Evolutionary conservation across 1,140 invertebrate species (phyloP), one percentile per base, ranked within the genome.

Genomic region (Nasonia giraulti): DNA sequence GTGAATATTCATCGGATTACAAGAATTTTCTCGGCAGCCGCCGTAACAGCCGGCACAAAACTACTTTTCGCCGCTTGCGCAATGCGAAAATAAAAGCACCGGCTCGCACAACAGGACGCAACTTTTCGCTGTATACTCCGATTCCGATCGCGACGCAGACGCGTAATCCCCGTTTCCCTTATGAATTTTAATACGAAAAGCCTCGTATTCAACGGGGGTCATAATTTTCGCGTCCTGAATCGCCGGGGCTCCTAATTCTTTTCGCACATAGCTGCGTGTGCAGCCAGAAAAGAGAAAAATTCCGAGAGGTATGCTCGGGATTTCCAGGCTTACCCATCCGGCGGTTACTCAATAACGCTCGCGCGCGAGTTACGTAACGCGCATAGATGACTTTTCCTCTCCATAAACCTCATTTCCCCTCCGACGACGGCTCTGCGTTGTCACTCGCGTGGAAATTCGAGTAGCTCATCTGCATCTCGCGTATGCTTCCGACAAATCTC

Each of bases 61-160:
- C 62, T 37, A 40, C 27, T 66, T 80, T 80, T 80, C 77, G 62
- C n/a, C 37, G 23, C 20, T 80, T 80, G n/a, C 11, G 37, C 66
- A 80, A 71, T 47, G 20, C 6, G 10, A 71, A 17, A 27, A 31
- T 62, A 62, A 3, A 62, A n/a, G 55, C 20, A 62, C 14, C 3
- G 20, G 17, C 17, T 62, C 17, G 55, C 17, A 62, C 55, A 62
- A 62, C 14, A n/a, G 55, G 17, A 62, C 55, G 55, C 20, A n/a
- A 62, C 17, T 62, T 62, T 62, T n/a, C 6, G 55, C 55, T 10
- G 33, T 37, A 37, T 37, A 44, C 40, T n/a, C 17, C 6, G 55
- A 62, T 62, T n/a, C 20, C 55, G 17, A 62, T 62, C 55, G 55
- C 55, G 17, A n/a, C 20, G 17, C 6, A 27, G 27, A n/a, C 20